Conservation (phyloP, 2,113 vertebrate species). For the Uropsilus gracilis region DNA sequence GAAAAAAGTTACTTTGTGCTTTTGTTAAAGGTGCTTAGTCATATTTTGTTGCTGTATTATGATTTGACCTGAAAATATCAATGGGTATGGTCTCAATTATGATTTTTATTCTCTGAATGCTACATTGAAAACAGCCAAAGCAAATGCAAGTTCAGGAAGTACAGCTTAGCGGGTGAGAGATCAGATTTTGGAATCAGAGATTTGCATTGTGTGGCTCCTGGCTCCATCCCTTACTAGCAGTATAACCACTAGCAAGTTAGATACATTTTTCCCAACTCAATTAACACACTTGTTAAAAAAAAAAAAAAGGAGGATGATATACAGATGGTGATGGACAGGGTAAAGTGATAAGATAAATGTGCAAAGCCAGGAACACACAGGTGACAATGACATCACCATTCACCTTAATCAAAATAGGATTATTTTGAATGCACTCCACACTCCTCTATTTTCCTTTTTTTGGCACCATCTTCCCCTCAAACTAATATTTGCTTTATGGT, state of each 20-base stretch:
- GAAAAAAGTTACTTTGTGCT: slow-evolving; percentile 23
- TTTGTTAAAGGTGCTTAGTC: too few relatives aligned
- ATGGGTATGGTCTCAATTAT: slow-evolving; percentile 31
- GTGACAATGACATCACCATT: background rate
- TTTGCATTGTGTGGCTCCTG: background rate
- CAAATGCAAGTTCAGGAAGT: slow-evolving; percentile 48
- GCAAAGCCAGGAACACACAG: background rate
- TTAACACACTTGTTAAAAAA: background rate
- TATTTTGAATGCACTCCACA: background rate
- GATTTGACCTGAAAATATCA: slow-evolving; percentile 47
- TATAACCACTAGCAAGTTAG: background rate
- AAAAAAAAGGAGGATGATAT: background rate
- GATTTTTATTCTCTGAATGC: slow-evolving; percentile 44
- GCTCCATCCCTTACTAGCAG: background rate
- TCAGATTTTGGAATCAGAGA: background rate
- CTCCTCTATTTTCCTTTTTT: background rate
- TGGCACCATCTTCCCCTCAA: background rate
- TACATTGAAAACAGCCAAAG: slow-evolving; percentile 46
- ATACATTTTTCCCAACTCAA: background rate
- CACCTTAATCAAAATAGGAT: background rate
- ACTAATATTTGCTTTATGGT: background rate
- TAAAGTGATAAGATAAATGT: background rate
- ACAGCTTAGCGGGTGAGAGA: background rate
- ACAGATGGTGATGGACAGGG: background rate
- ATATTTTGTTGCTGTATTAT: background rate